Percentiles rank a stretch among this genome's conserved stretches.
Conservation (phyloP, 2,888 invertebrate species). For the Nebria salina region DNA sequence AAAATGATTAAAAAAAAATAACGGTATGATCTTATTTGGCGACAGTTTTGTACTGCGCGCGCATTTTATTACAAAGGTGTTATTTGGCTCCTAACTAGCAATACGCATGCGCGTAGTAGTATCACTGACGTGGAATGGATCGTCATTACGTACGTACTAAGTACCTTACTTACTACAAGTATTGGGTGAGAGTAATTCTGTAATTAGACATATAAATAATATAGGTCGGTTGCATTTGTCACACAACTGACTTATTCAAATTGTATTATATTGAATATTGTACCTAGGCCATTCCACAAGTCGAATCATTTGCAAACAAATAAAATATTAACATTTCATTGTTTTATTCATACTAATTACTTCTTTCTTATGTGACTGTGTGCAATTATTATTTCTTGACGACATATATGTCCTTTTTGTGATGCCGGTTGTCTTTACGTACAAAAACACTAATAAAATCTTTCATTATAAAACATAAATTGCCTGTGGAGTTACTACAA, state of each 20-base stretch:
- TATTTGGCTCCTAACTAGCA: no score
- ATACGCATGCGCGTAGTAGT: not conserved
- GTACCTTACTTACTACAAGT: conserved; percentile 57
- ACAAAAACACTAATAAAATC: conserved; percentile 12
- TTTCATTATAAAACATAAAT: conserved; percentile 7
- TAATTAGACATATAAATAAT: conserved; percentile 41
- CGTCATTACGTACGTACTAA: conserved; percentile 61
- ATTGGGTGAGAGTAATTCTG: conserved; percentile 44
- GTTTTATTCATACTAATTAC: conserved; percentile 42
- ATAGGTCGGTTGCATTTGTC: conserved; percentile 41
- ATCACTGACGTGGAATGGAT: conserved; percentile 12
- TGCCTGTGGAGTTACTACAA: not conserved
- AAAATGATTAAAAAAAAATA: conserved; percentile 20
- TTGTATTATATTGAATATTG: conserved; percentile 47
- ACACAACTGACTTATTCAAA: conserved; percentile 43
- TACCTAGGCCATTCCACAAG: conserved; percentile 47
- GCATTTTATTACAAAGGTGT: not conserved
- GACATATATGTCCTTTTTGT: conserved; percentile 10
- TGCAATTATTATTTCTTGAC: conserved; percentile 31
- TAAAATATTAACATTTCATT: conserved; percentile 47
- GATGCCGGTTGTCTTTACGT: not conserved
- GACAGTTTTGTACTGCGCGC: conserved; percentile 9
- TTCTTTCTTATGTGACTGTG: conserved; percentile 10
- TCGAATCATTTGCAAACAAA: conserved; percentile 47
- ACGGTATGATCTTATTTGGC: conserved; percentile 37